These are phyloP conservation scores for Xenops minutus DNA, from an alignment of 2,797 vertebrate species.

Conservation along the genomic window DNA sequence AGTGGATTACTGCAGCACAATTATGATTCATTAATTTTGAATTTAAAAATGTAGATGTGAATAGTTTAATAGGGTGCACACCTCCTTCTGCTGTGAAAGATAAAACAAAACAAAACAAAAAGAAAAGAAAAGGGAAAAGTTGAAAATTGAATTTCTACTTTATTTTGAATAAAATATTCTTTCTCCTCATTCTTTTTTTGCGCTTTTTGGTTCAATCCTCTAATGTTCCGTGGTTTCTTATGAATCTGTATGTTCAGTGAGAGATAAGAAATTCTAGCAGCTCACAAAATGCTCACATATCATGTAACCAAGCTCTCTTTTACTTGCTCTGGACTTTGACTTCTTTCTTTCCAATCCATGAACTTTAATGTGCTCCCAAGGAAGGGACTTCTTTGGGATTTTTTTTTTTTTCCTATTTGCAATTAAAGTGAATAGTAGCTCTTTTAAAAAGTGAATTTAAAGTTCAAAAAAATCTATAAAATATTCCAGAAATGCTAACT, in stretches of 20 bases:
- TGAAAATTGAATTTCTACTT: neutral
- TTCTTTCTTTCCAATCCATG: neutral
- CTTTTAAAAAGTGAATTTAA: neutral
- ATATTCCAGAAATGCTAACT: neutral
- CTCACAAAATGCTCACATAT: neutral
- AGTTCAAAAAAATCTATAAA: neutral
- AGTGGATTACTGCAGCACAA: neutral
- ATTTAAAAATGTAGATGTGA: neutral
- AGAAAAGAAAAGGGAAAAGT: neutral
- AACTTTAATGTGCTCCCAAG: neutral
- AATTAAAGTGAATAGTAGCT: neutral
- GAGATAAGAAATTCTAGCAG: neutral
- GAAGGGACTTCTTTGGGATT: neutral
- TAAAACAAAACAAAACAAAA: neutral
- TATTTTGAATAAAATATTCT: neutral
- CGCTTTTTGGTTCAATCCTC: neutral
- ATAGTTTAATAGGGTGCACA: neutral
- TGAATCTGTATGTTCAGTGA: neutral
- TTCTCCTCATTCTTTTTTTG: neutral
- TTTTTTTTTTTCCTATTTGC: neutral
- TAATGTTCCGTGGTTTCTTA: neutral
- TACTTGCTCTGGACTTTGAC: neutral
- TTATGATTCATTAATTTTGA: neutral
- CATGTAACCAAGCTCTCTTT: neutral
- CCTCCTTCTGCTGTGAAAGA: neutral